Evolutionary conservation across 2,797 vertebrate species (phyloP).

Genomic region (Siniperca obscura): DNA sequence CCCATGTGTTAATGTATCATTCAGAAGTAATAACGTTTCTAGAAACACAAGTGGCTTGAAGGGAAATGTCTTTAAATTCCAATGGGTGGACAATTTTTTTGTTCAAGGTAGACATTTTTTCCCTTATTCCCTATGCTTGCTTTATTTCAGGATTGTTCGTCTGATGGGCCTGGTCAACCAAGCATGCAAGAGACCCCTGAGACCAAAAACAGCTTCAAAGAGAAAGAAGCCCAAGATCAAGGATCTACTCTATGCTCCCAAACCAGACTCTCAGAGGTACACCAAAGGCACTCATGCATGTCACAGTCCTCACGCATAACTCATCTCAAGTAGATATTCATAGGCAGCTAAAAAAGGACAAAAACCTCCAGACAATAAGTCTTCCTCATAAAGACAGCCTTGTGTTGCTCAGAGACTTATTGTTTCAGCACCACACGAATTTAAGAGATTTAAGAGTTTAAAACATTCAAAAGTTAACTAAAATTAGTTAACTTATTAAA

Average conservation of each 20-base stretch:
- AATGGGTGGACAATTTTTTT: background rate
- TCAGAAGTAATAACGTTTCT: slow-evolving; percentile 14
- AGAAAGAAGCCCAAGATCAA: slow-evolving; percentile 96
- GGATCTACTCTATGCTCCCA: slow-evolving; percentile 89
- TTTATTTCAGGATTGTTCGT: slow-evolving; percentile 88
- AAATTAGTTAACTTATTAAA: no score
- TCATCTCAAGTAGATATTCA: slow-evolving; percentile 56
- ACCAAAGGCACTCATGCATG: slow-evolving; percentile 63
- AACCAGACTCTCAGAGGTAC: slow-evolving; percentile 89
- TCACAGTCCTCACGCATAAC: slow-evolving; percentile 58
- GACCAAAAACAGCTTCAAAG: slow-evolving; percentile 86
- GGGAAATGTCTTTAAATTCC: slow-evolving; percentile 29
- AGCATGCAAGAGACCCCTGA: slow-evolving; percentile 92
- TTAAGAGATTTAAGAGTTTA: no score
- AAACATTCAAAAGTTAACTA: no score
- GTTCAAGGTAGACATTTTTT: slow-evolving; percentile 2
- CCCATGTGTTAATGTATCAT: background rate
- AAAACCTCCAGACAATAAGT: slow-evolving; percentile 59
- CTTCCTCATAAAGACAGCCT: slow-evolving; percentile 61
- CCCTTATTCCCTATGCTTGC: slow-evolving; percentile 39
- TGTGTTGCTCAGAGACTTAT: slow-evolving; percentile 43
- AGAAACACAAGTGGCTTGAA: slow-evolving; percentile 2
- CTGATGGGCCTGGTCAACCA: slow-evolving; percentile 94
- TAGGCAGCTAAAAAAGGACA: slow-evolving; percentile 51
- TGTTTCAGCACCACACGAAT: slow-evolving; percentile 34